Evolutionary conservation across 2,113 vertebrate species (phyloP), one percentile per base, ranked within the genome.

Genomic region (Equus przewalskii): DNA sequence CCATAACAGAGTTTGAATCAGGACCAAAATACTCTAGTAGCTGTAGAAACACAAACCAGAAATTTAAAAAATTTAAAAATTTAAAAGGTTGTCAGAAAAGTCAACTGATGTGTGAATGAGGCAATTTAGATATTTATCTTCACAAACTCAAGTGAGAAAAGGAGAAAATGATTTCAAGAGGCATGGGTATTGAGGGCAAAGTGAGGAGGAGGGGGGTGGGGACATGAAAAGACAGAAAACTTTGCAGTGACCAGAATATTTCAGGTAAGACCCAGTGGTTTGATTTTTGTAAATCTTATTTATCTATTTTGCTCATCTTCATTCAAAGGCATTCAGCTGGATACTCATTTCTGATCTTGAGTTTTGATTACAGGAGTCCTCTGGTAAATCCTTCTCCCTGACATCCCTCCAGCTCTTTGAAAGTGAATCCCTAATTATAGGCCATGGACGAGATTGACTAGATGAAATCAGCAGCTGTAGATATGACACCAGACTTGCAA

Each of bases 381-480:
- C 36, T 75, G 64, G 15, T 54, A 84, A 97, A 87, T 91, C 94
- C 75, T 88, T 64, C 80, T 96, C 94, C 65, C 62, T 79, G 94
- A 67, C 70, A 1, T 78, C 76, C 81, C 96, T 97, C 64, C 88
- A 91, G 93, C 96, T 64, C 87, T 97, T 83, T 85, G 78, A 93
- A 97, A 94, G 80, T 91, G 84, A 92, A 26, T 83, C 24, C 49
- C 96, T 96, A 96, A 97, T 94, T 84, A 70, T 58, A 97, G 97
- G 94, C 97, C 80, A 75, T 58, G 70, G 96, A 89, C 91, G 54
- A 97, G 86, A 1, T 81, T 97, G 97, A 78, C 93, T 97, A 93
- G 93, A 88, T 81, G 69, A 94, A 98, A 97, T 97, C 95, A 96
- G 51, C 93, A 97, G 87, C 95, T 97, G 15, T 97, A 78, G 94